These are phyloP conservation scores for Chamaetylas fuelleborni DNA, from an alignment of 2,113 vertebrate genomes.

Conservation along the genomic window DNA sequence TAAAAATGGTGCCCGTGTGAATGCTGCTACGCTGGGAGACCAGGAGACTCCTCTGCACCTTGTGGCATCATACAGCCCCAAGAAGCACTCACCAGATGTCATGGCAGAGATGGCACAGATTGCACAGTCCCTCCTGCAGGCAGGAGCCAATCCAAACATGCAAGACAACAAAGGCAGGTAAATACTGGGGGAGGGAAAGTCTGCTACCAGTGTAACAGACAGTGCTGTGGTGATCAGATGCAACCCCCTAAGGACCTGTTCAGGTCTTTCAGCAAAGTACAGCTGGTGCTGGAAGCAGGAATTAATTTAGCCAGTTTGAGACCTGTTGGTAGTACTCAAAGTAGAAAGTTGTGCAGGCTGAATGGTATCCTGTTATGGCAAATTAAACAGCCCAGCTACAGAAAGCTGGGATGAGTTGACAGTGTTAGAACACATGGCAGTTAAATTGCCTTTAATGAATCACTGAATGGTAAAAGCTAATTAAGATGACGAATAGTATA, in stretches of 20 bases:
- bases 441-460: not conserved
- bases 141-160: conserved; percentile 95
- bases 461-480: not conserved
- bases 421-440: not conserved
- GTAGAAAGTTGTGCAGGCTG: not conserved
- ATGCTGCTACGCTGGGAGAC: conserved; percentile 88
- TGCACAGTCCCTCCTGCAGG: conserved; percentile 88
- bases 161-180: conserved; percentile 93
- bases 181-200: not conserved
- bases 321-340: not conserved
- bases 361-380: not conserved
- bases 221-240: not conserved
- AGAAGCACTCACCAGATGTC: conserved; percentile 84
- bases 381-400: not conserved
- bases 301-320: not conserved
- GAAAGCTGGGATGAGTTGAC: not conserved
- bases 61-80: conserved; percentile 89
- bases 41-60: conserved; percentile 96
- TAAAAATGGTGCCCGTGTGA: conserved; percentile 90
- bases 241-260: not conserved
- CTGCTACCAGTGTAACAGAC: not conserved
- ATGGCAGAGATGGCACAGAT: conserved; percentile 91
- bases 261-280: not conserved
- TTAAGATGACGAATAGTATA: not conserved
- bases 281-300: not conserved